Evolutionary conservation across 2,888 invertebrate species (phyloP).

Genomic region (Marasmarcha lunaedactyla): DNA sequence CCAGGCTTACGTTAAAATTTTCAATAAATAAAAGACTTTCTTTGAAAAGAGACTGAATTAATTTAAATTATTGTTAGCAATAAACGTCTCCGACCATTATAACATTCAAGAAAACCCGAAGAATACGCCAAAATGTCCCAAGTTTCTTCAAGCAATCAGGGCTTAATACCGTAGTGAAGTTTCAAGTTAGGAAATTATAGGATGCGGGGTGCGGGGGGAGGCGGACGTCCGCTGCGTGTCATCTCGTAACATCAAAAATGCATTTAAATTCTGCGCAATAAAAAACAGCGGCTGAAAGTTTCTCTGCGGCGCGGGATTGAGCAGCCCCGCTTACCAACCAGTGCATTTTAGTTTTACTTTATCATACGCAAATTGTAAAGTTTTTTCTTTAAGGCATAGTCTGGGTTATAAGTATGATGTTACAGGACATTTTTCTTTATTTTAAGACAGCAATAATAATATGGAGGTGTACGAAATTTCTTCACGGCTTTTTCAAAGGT

Average conservation of each 20-base stretch:
- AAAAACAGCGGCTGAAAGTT: conserved; percentile 67
- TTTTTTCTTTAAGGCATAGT: conserved; percentile 10
- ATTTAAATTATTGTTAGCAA: conserved; percentile 59
- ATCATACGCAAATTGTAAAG: conserved; percentile 28
- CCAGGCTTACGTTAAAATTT: no score
- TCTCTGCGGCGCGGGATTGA: conserved; percentile 56
- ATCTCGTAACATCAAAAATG: conserved; percentile 72
- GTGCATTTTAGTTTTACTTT: conserved; percentile 18
- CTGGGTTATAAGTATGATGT: no score
- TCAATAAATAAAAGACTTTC: no score
- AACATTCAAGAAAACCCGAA: conserved; percentile 63
- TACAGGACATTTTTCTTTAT: no score
- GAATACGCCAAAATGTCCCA: conserved; percentile 69
- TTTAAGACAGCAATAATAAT: no score
- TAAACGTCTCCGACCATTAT: conserved; percentile 58
- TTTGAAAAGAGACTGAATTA: conserved; percentile 37
- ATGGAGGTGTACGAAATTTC: no score
- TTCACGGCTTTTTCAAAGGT: no score
- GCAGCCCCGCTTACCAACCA: conserved; percentile 37
- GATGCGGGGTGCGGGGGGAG: conserved; percentile 36
- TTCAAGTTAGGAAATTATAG: conserved; percentile 70
- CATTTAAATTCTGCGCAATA: conserved; percentile 71
- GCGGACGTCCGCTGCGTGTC: conserved; percentile 68
- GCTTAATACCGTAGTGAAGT: conserved; percentile 70
- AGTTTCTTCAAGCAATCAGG: conserved; percentile 70